Conservation (phyloP, 2,888 invertebrate species). For the Agriopis marginaria region DNA sequence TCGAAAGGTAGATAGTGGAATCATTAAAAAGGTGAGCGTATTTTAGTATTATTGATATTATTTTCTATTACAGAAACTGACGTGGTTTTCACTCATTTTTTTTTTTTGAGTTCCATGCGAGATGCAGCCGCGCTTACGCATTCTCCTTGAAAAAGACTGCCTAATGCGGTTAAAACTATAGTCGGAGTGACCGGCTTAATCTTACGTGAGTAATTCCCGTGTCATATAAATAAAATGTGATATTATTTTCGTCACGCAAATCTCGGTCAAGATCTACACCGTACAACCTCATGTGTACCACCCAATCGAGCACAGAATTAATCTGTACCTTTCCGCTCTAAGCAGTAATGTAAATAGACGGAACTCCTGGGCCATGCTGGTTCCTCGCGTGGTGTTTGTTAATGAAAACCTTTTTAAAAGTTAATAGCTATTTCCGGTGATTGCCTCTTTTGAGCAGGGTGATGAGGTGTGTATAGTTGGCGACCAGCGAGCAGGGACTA, state of each 20-base stretch:
- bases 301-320: conserved; percentile 41
- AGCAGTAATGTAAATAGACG: conserved; percentile 60
- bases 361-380: conserved; percentile 46
- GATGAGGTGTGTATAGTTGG: neutral
- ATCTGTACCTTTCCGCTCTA: conserved; percentile 49
- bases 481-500: neutral
- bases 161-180: no score
- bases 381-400: conserved; percentile 40
- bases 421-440: conserved; percentile 52
- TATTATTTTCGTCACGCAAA: neutral
- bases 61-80: no score
- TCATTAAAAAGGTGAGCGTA: no score
- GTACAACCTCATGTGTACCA: conserved; percentile 46
- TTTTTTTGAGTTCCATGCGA: no score
- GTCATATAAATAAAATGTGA: no score
- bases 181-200: no score
- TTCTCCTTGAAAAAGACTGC: no score
- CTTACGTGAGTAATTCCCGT: no score
- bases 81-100: no score
- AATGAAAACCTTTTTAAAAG: conserved; percentile 56
- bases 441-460: conserved; percentile 30
- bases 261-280: neutral
- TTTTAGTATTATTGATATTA: no score
- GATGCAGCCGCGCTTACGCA: no score
- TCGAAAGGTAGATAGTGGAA: no score